Percentiles rank a stretch among this genome's conserved stretches.
Conservation (phyloP, 2,113 vertebrate species). For the Chaetodon trifascialis region DNA sequence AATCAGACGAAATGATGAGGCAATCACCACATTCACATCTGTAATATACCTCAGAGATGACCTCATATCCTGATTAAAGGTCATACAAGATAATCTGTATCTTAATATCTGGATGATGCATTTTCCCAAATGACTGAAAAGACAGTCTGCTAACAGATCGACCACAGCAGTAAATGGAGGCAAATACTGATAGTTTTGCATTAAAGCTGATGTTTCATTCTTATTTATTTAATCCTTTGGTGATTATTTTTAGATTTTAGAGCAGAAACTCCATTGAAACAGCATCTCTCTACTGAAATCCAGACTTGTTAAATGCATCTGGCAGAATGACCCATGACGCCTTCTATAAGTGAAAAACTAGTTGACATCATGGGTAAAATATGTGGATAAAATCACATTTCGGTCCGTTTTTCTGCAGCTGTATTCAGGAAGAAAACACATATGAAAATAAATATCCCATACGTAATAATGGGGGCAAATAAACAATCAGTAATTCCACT, state of each 20-base stretch:
- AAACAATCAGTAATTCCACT: background rate
- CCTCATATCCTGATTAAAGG: slow-evolving; percentile 46
- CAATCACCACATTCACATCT: slow-evolving; percentile 24
- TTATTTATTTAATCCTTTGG: too few species aligned
- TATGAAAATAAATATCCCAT: background rate
- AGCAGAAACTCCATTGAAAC: background rate
- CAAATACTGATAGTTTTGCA: background rate
- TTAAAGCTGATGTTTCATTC: background rate
- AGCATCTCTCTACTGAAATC: background rate
- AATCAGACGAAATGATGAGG: slow-evolving; percentile 29
- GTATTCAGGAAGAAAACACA: background rate
- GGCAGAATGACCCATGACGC: background rate
- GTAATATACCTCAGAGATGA: slow-evolving; percentile 23
- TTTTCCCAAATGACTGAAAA: background rate
- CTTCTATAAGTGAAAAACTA: background rate
- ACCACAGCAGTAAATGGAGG: background rate
- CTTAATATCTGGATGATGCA: slow-evolving; percentile 4
- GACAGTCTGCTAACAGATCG: slow-evolving; percentile 9
- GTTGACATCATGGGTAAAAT: background rate
- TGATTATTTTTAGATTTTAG: background rate
- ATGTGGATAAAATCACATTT: background rate
- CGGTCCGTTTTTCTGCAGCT: background rate
- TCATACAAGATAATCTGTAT: background rate
- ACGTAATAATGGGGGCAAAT: background rate
- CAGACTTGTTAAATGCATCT: background rate